Base-by-base conservation (phyloP, 2,888 invertebrate genomes). In the Ypsolopha sequella region DNA sequence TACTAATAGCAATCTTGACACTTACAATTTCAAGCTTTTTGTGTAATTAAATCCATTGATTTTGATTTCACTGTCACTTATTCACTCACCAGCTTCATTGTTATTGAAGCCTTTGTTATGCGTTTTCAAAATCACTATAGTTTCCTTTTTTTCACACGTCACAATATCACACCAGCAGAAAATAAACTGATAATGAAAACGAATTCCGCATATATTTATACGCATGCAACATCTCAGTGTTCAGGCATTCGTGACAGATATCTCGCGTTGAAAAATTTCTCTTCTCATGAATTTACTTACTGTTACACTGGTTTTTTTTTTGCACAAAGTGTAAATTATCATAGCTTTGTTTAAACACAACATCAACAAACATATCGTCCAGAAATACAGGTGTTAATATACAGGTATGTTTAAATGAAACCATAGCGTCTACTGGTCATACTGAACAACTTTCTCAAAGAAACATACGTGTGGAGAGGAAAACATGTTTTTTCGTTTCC, bases 201-300 rank as follows among this genome's bases (percentile, higher is more conserved):
- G 81, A 85, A 86, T 85, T 80, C 84, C 84, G 80, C 79, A 80
- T 85, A 80, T 70, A 85, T 85, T 85, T 86, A 86, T 86, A 86
- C 63, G 71, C 84, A 85, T 79, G 85, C 82, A 62, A 78, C 65
- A 59, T 65, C 54, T 53, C 61, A 60, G 73, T 77, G 73, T 66
- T 69, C 80, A 84, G 72, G 81, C 81, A 85, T 79, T 82, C 80
- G 85, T 85, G 84, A 82, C 78, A 77, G 75, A 82, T 74, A 75
- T 78, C 71, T 67, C 59, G 53, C 13, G 43, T 13, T 43, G 43
- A 9, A 24, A 24, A 24, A 24, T 24, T 24, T 24, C 24, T 24
- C 24, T 24, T 24, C 24, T 24, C 4, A 24, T 24, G 4, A 2
- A 24, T 24, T 24, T 24, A 24, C 24, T 24, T 24, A 24, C 24